Evolutionary conservation across 2,888 invertebrate species (phyloP), one percentile per base, ranked within the genome.

Genomic region (Eupithecia subumbrata): DNA sequence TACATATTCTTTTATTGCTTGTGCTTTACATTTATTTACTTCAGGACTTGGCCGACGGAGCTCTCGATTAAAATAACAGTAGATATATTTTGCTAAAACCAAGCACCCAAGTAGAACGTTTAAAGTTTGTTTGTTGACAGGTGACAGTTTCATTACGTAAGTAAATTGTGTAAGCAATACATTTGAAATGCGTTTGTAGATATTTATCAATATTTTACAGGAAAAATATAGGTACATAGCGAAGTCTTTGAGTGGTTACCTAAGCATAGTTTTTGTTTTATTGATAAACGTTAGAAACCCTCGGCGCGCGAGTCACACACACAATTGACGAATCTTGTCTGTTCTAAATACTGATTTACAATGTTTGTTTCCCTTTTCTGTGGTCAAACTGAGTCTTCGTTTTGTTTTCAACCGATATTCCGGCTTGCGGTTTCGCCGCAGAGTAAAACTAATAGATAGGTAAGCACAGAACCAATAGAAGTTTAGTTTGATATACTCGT

Each of bases 351-450:
- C 16, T 16, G 25, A 30, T 63, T 16, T 63, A 63, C 4, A 14
- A 30, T 30, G 52, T 22, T 52, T 52, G 52, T n/a, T 52, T 60
- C 63, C 63, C 63, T 63, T 63, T 60, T 63, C 25, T 63, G 63
- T 30, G 63, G 60, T 60, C 60, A 25, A 22, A 60, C 60, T 14
- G 9, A 30, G 63, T 63, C 16, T 63, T 22, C 12, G 60, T 60
- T 30, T 63, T 63, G 30, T 63, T 63, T 30, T 16, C 30, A 25
- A 16, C 30, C 60, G 14, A 60, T 60, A 60, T 25, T 30, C 14
- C 5, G 14, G 16, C 30, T 63, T 63, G 63, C 14, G 63, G 63
- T 63, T 63, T 63, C 16, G 18, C 25, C 25, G 12, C 7, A 63
- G 16, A 2, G 14, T 5, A 30, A 63, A 30, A 16, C 2, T 14